These are phyloP conservation scores for Amblyraja radiata DNA, from an alignment of 2,797 vertebrate genomes.

Conservation along the genomic window DNA sequence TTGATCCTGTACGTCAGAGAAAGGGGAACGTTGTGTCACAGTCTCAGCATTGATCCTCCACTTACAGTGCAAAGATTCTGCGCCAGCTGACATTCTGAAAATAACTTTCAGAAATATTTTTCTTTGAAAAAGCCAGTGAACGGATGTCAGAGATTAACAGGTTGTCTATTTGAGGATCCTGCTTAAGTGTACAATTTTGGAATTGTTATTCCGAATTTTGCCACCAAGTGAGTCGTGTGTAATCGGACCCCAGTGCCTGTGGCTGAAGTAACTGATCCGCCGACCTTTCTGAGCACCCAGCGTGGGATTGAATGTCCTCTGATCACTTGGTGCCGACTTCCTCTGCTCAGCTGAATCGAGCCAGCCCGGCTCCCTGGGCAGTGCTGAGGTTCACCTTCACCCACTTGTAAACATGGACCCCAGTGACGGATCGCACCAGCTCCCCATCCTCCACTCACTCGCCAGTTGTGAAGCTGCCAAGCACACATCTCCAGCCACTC, in stretches of 20 bases:
- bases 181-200: conserved; percentile 13
- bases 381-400: neutral
- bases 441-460: neutral
- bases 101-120: neutral
- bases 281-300: neutral
- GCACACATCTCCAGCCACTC: neutral
- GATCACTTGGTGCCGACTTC: conserved; percentile 5
- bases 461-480: neutral
- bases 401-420: neutral
- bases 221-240: neutral
- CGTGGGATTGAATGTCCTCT: conserved; percentile 1
- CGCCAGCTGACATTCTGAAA: neutral
- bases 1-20: neutral
- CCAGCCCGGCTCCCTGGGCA: neutral
- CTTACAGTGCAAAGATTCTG: neutral
- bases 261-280: neutral
- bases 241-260: neutral
- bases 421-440: neutral
- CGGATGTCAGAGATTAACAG: neutral
- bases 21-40: neutral
- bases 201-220: neutral
- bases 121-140: neutral
- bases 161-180: neutral
- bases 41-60: neutral
- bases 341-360: neutral